Conservation (phyloP, 1,140 invertebrate genomes). For the Ostrea edulis region DNA sequence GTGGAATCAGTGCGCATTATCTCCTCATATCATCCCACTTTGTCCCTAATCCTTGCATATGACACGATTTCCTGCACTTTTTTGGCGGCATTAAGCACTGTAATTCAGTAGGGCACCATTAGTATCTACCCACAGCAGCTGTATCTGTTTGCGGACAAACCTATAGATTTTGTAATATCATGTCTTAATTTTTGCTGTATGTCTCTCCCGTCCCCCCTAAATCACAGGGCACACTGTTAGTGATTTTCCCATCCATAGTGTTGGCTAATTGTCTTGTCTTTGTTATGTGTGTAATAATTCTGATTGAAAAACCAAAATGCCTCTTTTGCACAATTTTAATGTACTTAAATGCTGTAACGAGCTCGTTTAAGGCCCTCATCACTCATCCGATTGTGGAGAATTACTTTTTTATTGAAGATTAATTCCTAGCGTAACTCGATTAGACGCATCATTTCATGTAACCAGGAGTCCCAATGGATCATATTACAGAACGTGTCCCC, state of each 20-base stretch:
- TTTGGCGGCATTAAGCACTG: not conserved
- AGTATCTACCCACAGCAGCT: not conserved
- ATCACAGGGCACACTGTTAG: not conserved
- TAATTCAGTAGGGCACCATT: not conserved
- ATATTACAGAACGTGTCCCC: slow-evolving; percentile 25
- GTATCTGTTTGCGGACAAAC: not conserved
- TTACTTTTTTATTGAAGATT: slow-evolving; percentile 34
- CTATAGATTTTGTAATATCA: not conserved
- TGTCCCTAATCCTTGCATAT: not conserved
- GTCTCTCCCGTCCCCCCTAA: not conserved
- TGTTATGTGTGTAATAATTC: slow-evolving; percentile 26
- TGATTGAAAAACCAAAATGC: slow-evolving; percentile 13
- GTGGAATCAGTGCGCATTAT: not conserved
- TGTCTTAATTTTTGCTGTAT: not conserved
- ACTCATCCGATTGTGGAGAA: not conserved
- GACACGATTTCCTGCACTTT: not conserved
- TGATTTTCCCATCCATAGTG: slow-evolving; percentile 20
- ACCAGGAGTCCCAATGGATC: slow-evolving; percentile 13
- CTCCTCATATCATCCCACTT: not conserved
- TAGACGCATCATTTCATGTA: slow-evolving; percentile 18
- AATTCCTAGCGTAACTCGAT: slow-evolving; percentile 5
- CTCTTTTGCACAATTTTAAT: slow-evolving; percentile 41
- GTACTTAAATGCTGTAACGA: slow-evolving; percentile 31
- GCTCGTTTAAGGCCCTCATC: slow-evolving; percentile 26
- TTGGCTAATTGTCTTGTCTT: not conserved